These are phyloP conservation scores for Catonia carolina DNA, from an alignment of 2,888 invertebrate genomes.

Conservation along the genomic window DNA sequence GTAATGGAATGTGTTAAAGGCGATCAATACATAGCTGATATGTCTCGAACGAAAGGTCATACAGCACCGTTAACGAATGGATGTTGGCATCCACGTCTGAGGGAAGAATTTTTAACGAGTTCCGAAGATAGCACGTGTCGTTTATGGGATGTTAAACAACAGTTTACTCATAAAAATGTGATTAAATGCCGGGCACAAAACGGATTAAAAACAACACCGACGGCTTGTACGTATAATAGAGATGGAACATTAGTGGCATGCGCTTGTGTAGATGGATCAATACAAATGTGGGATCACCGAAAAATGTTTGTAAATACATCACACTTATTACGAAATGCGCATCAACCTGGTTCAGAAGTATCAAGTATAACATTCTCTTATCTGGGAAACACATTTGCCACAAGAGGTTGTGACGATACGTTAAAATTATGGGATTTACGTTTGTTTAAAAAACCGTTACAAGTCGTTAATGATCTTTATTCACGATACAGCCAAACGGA, in stretches of 20 bases:
- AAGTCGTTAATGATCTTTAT: slow-evolving; percentile 61
- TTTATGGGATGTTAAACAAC: slow-evolving; percentile 79
- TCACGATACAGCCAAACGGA: slow-evolving; percentile 66
- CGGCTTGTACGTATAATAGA: slow-evolving; percentile 72
- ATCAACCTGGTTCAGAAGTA: slow-evolving; percentile 71
- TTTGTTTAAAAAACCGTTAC: slow-evolving; percentile 69
- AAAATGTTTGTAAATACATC: slow-evolving; percentile 85
- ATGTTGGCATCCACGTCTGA: slow-evolving; percentile 86
- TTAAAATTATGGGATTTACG: slow-evolving; percentile 93
- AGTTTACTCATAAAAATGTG: slow-evolving; percentile 59
- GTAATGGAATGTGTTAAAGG: slow-evolving; percentile 90
- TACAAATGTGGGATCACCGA: slow-evolving; percentile 96
- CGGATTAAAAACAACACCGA: slow-evolving; percentile 80
- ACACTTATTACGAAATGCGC: slow-evolving; percentile 68
- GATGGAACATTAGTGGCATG: slow-evolving; percentile 85
- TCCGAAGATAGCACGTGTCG: slow-evolving; percentile 90
- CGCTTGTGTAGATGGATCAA: slow-evolving; percentile 89
- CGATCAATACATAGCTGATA: slow-evolving; percentile 92
- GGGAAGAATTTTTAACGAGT: slow-evolving; percentile 91
- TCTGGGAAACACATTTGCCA: slow-evolving; percentile 61
- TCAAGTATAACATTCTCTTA: slow-evolving; percentile 85
- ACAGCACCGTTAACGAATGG: slow-evolving; percentile 84
- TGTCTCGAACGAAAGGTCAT: slow-evolving; percentile 90
- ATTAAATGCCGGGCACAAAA: slow-evolving; percentile 83
- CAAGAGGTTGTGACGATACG: slow-evolving; percentile 85